Evolutionary conservation across 2,888 invertebrate genomes (phyloP), one percentile per base, ranked within the genome.

Genomic region (Linnaemya tessellans): DNA sequence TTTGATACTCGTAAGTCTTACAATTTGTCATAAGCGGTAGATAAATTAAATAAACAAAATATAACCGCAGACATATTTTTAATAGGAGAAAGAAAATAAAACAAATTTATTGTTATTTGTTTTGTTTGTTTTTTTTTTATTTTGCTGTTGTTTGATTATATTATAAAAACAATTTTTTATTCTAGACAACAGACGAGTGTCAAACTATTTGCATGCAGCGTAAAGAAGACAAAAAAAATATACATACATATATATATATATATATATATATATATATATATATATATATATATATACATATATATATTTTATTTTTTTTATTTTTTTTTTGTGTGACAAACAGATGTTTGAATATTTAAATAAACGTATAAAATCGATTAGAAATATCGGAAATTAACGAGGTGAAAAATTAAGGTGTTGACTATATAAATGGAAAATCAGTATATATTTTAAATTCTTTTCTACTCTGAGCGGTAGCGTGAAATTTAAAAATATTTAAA

Each of bases 1-100:
- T 75, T 62, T 43, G 74, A 70, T 81, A n/a, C n/a, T n/a, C n/a
- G n/a, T n/a, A 68, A 75, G 43, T 75, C 46, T 64, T 75, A 38
- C 68, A 75, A 75, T 81, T 81, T 75, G 81, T 75, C 75, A 81
- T 81, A 70, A 81, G 25, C 54, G 70, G 15, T 38, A 70, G 75
- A 75, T 75, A 70, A 62, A 75, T 75, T 68, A 25, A 74, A 75
- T 64, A 62, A 67, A 68, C 11, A 68, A 75, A 68, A 35, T 38
- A 73, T 22, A 56, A 65, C 8, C 11, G 18, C 49, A 64, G 13
- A 79, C 51, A 49, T 30, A 54, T 65, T 58, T 49, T 73, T 73
- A 80, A 80, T 65, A 35, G 3, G 8, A 18, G 25, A 68, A 22
- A 68, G 30, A 73, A 65, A 64, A 20, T 15, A 65, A 58, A 46